Conservation (phyloP, 2,888 invertebrate species). For the Tethea ocularis region DNA sequence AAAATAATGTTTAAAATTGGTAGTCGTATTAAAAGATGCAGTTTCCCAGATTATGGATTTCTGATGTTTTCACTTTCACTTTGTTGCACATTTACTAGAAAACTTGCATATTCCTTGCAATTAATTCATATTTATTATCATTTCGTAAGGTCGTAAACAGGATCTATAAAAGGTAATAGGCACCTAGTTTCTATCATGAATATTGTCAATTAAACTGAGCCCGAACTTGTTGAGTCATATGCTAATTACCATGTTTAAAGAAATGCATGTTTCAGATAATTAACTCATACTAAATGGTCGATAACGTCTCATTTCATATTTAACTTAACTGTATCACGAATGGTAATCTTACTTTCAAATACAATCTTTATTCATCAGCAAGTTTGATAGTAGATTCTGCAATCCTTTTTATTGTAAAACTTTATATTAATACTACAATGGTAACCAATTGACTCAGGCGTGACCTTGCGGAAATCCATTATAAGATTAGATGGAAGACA, state of each 20-base stretch:
- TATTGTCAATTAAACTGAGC: not conserved
- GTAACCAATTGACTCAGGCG: too few relatives aligned
- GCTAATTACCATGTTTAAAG: not conserved
- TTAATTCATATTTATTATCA: not conserved
- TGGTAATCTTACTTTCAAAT: not conserved
- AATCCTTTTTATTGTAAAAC: too few relatives aligned
- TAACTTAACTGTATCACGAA: not conserved
- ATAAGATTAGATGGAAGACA: too few relatives aligned
- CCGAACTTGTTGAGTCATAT: not conserved
- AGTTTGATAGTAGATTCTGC: too few relatives aligned
- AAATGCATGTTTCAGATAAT: not conserved
- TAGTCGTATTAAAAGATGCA: too few relatives aligned
- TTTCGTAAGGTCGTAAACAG: not conserved
- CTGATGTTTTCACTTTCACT: not conserved
- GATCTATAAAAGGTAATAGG: not conserved
- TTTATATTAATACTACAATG: too few relatives aligned
- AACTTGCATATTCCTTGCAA: not conserved
- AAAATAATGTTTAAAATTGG: too few relatives aligned
- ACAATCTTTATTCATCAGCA: too few relatives aligned
- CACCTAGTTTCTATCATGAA: not conserved
- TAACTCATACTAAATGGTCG: slow-evolving; percentile 1
- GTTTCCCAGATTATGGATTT: not conserved
- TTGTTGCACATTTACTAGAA: not conserved
- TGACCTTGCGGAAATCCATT: too few relatives aligned
- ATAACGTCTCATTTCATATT: not conserved